phyloP scores from a whole-genome alignment of 2,797 vertebrate species.

The Premnoplex brunnescens region DNA sequence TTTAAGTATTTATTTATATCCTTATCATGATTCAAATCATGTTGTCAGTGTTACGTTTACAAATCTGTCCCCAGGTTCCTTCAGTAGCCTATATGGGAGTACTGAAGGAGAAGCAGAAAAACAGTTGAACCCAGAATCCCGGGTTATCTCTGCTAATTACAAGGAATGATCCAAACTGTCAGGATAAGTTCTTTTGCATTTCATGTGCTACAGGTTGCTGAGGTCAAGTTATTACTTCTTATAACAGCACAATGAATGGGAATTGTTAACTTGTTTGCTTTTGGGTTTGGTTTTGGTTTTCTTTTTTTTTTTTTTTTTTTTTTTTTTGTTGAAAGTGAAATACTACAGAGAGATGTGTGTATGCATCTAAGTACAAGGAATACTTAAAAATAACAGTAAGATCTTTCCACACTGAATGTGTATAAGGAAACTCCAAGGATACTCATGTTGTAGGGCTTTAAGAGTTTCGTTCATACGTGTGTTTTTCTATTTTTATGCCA shows the following conservation, averaged over 20 bases:
- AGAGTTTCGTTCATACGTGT: background rate
- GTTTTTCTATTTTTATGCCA: background rate
- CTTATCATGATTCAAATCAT: background rate
- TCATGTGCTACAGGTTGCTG: background rate
- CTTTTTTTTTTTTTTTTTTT: no score
- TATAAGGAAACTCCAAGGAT: background rate
- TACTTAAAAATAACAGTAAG: background rate
- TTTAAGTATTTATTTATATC: background rate
- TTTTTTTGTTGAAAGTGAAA: background rate
- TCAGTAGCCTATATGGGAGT: background rate
- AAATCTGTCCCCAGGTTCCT: background rate
- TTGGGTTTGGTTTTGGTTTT: no score
- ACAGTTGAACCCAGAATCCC: background rate
- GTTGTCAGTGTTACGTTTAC: background rate
- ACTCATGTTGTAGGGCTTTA: background rate
- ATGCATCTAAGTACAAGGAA: background rate
- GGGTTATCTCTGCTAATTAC: background rate
- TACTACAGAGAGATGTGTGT: background rate
- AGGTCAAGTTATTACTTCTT: background rate
- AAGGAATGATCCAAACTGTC: background rate
- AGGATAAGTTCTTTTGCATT: background rate
- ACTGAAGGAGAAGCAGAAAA: background rate
- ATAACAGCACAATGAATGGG: background rate
- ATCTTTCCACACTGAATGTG: background rate
- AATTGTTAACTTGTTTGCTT: background rate